Conservation (phyloP, 2,888 invertebrate genomes). For the Coleophora deauratella region DNA sequence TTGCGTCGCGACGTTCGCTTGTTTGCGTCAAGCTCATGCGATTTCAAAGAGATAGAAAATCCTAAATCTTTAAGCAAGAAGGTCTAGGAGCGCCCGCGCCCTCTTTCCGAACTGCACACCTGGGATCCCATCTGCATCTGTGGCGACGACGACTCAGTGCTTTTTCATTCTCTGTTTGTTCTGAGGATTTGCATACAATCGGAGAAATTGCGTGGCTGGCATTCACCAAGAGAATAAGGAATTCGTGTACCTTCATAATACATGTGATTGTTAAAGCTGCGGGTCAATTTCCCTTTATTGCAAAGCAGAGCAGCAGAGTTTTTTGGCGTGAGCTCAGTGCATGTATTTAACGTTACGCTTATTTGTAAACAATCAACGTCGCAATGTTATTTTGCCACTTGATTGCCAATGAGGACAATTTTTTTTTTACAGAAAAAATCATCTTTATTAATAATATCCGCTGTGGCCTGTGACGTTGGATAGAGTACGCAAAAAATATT, state of each 20-base stretch:
- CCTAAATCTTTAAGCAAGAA: not conserved
- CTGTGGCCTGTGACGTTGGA: no score
- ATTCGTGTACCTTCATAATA: constrained; percentile 53
- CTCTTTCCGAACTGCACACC: constrained; percentile 43
- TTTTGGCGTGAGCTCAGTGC: not conserved
- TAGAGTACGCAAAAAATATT: no score
- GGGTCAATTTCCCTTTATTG: constrained; percentile 24
- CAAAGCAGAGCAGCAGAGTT: not conserved
- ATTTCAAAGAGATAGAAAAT: constrained; percentile 17
- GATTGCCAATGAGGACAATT: not conserved
- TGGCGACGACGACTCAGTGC: constrained; percentile 51
- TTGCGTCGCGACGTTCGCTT: constrained; percentile 37
- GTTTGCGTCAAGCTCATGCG: constrained; percentile 43
- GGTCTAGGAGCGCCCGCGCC: constrained; percentile 3
- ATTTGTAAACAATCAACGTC: not conserved
- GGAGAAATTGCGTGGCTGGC: constrained; percentile 64
- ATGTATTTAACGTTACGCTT: not conserved
- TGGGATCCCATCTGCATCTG: constrained; percentile 56
- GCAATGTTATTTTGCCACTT: not conserved
- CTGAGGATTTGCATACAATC: constrained; percentile 69
- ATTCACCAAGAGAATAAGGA: constrained; percentile 45
- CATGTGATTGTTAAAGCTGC: constrained; percentile 31
- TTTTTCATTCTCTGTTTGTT: constrained; percentile 69
- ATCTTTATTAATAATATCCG: not conserved
- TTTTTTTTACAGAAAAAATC: not conserved